Percentiles rank a stretch among this genome's conserved stretches.
These are phyloP conservation scores for Echinarachnius parma DNA, from an alignment of 53 echinoderm and acorn worm species.

Conservation along the genomic window DNA sequence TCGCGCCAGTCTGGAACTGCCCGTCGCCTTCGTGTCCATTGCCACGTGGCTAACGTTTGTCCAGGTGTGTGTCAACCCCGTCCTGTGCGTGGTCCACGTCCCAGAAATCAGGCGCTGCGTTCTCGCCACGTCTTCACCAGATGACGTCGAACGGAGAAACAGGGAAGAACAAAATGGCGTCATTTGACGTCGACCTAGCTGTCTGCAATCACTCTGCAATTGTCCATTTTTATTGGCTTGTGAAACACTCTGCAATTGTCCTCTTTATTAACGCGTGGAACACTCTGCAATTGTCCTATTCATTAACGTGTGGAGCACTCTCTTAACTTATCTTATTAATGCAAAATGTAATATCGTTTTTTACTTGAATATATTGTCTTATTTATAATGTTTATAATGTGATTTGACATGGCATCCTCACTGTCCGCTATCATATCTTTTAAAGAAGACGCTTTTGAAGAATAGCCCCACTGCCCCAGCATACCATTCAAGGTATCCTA, in stretches of 20 bases:
- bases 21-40: conserved; percentile 68
- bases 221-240: conserved; percentile 5
- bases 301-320: conserved; percentile 7
- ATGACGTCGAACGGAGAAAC: conserved; percentile 19
- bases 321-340: conserved; percentile 16
- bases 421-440: no score
- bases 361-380: no score
- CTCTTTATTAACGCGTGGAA: conserved; percentile 2
- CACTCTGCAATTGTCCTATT: not conserved
- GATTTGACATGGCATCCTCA: no score
- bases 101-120: conserved; percentile 53
- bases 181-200: conserved; percentile 24
- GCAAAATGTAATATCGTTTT: conserved; percentile 19
- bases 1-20: conserved; percentile 45
- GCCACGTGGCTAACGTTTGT: conserved; percentile 90
- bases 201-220: conserved; percentile 1
- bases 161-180: conserved; percentile 29
- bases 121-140: conserved; percentile 14
- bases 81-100: conserved; percentile 61
- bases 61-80: conserved; percentile 81
- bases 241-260: conserved; percentile 1
- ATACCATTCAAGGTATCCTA: no score
- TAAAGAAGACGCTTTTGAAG: no score
- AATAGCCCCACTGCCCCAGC: no score
- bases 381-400: no score